Base-by-base conservation (phyloP, 2,113 vertebrate species). In the Colinus virginianus region DNA sequence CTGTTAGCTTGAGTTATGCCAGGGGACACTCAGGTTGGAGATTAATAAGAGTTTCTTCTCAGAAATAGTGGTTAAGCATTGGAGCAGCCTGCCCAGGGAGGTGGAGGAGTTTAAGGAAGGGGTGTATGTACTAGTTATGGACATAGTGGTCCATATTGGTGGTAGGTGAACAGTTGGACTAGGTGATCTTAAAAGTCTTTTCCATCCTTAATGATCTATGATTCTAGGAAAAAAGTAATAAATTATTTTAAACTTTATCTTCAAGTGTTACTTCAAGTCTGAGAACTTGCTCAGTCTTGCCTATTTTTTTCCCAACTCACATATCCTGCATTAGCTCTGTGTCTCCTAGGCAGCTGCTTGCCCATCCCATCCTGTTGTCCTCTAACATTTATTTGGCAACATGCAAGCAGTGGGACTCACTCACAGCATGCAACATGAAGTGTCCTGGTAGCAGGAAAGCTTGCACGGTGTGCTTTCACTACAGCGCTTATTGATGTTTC, bases 301-400 rank as follows among this genome's bases (percentile, higher is more conserved):
- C 53, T 18, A 2, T 74, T 68, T 68, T 56, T 83, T 64, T 21
- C 63, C 9, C 0, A 0, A 36, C 18, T 25, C 22, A 16, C 5
- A 1, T 75, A 49, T 28, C n/a, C 13, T 36, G 25, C 17, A 51
- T 26, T 34, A 78, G 34, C 53, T 26, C 11, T 45, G 0, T 36
- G 36, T 40, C 14, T 61, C 69, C 22, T 51, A 38, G 49, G 26
- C 55, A 62, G 20, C 6, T 80, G 23, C 43, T 55, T 70, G 51
- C 28, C 13, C 6, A 36, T 17, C 16, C 10, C 9, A 49, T 80
- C 43, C 13, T 83, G 18, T 8, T 67, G 7, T 77, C 15, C 46
- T 32, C 8, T 80, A 12, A 28, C 26, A 72, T 94, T 20, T 69
- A 0, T 64, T 61, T 76, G 10, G 18, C 67, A 34, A n/a, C 56